Base-by-base conservation (phyloP, 2,113 vertebrate species). In the Pterocles orientalis region DNA sequence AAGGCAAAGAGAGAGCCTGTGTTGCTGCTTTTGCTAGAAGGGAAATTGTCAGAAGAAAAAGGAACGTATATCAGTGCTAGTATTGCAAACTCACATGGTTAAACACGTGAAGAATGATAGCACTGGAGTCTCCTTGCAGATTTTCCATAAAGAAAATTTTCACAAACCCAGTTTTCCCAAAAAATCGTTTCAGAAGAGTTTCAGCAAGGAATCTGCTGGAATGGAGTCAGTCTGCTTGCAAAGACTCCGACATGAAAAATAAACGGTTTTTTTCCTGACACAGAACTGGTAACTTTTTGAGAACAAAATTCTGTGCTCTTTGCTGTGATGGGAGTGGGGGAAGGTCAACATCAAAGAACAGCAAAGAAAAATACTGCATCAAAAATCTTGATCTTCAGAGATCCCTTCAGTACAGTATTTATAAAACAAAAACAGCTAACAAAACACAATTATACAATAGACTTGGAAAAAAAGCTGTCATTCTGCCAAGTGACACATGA, bases 401-500 rank as follows among this genome's bases (percentile, higher is more conserved):
- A 96, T 96, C 54, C 72, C 31, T 87, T 95, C 33, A 71, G 86
- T 71, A 91, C 33, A 68, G 66, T 95, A 95, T 96, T 97, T 97
- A 91, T 95, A 91, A 96, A 97, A 94, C 91, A 97, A 96, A 96
- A 97, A 87, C 96, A 96, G 96, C 96, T 97, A 96, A 94, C 86
- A 96, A 96, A 96, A 95, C 91, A 97, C 19, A 91, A 94, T 96
- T 96, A 94, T 96, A 95, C 95, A 95, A 95, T 89, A 75, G 91
- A 64, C 31, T 77, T 70, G 41, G 39, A 36, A 86, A 94, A 88
- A 93, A 89, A 82, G 16, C 77, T 94, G 94, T 95, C 92, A 82
- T 78, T 89, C 78, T 94, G 96, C 96, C 96, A 97, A 96, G 77
- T 69, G 71, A 95, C 81, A 95, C 86, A 95, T 41, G 66, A 96